These are phyloP conservation scores for Gephyroberyx darwinii DNA, from an alignment of 2,797 vertebrate genomes.

Conservation along the genomic window DNA sequence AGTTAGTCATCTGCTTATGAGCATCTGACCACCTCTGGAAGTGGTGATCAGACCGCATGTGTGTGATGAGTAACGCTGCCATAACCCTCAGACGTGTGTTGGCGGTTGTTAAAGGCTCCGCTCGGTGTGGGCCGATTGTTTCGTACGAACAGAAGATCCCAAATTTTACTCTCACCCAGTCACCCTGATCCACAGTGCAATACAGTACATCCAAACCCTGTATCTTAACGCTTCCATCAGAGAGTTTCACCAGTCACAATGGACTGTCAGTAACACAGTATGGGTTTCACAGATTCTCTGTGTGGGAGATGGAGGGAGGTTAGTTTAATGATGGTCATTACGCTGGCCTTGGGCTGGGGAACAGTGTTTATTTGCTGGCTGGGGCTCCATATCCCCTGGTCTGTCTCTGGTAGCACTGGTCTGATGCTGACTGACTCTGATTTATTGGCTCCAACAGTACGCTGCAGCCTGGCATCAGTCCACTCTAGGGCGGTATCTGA, in stretches of 20 bases:
- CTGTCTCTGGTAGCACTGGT: conserved; percentile 66
- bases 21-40: conserved; percentile 30
- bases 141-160: conserved; percentile 20
- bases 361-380: conserved; percentile 79
- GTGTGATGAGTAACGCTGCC: conserved; percentile 19
- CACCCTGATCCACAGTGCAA: conserved; percentile 2
- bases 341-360: conserved; percentile 66
- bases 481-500: conserved; percentile 64
- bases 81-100: conserved; percentile 12
- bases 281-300: conserved; percentile 54
- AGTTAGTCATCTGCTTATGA: conserved; percentile 46
- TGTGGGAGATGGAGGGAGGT: conserved; percentile 64
- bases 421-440: conserved; percentile 74
- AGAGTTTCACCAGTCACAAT: conserved; percentile 30
- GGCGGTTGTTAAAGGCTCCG: conserved; percentile 22
- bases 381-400: conserved; percentile 66
- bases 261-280: conserved; percentile 44
- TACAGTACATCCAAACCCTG: conserved; percentile 15
- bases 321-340: conserved; percentile 78
- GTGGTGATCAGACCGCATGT: conserved; percentile 34
- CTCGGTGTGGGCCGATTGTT: neutral
- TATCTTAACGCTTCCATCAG: conserved; percentile 31
- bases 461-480: conserved; percentile 66
- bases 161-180: conserved; percentile 29
- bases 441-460: conserved; percentile 72